phyloP scores from a whole-genome alignment of 2,888 invertebrate genomes.

The Volucella zonaria region DNA sequence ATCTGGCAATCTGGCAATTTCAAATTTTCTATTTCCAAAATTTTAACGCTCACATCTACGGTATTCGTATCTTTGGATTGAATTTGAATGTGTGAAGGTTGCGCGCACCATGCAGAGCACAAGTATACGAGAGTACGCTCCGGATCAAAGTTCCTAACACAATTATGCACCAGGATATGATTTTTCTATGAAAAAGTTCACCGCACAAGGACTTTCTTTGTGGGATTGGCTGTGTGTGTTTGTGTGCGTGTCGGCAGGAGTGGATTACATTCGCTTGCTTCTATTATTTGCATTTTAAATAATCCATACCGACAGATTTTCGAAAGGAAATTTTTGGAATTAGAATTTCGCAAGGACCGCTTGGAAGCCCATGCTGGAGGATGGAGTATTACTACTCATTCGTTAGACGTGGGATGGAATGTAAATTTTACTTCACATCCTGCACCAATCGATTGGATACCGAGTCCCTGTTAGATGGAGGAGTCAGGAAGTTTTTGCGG shows the following conservation, averaged over 20 bases:
- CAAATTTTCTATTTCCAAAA: too few species aligned
- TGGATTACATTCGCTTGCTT: constrained; percentile 56
- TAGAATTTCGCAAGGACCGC: constrained; percentile 30
- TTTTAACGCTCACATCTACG: too few species aligned
- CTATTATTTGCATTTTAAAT: constrained; percentile 72
- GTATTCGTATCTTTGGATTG: too few species aligned
- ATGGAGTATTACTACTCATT: constrained; percentile 27
- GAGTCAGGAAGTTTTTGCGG: constrained; percentile 57
- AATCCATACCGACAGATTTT: constrained; percentile 69
- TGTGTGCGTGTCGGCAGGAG: background rate
- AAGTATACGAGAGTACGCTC: constrained; percentile 16
- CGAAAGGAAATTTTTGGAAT: constrained; percentile 54
- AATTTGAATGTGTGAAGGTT: too few species aligned
- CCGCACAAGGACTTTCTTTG: constrained; percentile 37
- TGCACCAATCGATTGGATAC: constrained; percentile 56
- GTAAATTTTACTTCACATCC: constrained; percentile 62
- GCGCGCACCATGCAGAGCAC: constrained; percentile 6
- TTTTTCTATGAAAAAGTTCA: constrained; percentile 68
- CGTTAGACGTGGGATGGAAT: constrained; percentile 63
- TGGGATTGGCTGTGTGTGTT: background rate
- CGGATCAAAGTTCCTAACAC: constrained; percentile 71
- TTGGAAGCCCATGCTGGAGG: too few species aligned
- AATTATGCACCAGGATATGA: constrained; percentile 70
- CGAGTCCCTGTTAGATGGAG: constrained; percentile 50
- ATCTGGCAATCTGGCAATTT: too few species aligned